Conservation (phyloP, 2,888 invertebrate species). For the Aquatica leii region DNA sequence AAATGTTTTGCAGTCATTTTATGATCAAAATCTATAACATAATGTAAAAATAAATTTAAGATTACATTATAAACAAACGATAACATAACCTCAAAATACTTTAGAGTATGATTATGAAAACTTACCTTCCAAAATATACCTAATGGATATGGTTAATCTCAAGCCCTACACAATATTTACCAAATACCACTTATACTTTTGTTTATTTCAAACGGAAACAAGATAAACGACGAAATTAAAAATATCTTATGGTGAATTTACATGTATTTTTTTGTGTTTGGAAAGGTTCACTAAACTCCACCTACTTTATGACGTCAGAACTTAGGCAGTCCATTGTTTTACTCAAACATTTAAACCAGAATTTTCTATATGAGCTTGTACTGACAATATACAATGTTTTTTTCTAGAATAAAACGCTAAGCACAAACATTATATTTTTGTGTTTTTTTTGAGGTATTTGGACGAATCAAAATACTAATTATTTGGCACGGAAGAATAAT, state of each 20-base stretch:
- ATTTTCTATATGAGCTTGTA: no score
- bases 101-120: constrained; percentile 6
- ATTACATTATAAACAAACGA: constrained; percentile 2
- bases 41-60: not conserved
- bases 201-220: not conserved
- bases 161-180: constrained; percentile 4
- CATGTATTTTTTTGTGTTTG: not conserved
- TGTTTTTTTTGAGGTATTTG: no score
- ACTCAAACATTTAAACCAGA: no score
- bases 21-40: constrained; percentile 5
- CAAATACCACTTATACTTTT: constrained; percentile 3
- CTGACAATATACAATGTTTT: no score
- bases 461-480: no score
- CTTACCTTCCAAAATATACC: constrained; percentile 7
- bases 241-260: no score
- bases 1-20: constrained; percentile 8
- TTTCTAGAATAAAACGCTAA: no score
- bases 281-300: constrained; percentile 4
- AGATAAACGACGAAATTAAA: not conserved
- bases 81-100: constrained; percentile 9
- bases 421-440: no score
- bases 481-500: no score
- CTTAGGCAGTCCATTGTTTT: not conserved
- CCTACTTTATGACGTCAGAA: constrained; percentile 3
- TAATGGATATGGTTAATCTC: constrained; percentile 4